Conservation (phyloP, 2,797 vertebrate genomes). For the Periparus ater region DNA sequence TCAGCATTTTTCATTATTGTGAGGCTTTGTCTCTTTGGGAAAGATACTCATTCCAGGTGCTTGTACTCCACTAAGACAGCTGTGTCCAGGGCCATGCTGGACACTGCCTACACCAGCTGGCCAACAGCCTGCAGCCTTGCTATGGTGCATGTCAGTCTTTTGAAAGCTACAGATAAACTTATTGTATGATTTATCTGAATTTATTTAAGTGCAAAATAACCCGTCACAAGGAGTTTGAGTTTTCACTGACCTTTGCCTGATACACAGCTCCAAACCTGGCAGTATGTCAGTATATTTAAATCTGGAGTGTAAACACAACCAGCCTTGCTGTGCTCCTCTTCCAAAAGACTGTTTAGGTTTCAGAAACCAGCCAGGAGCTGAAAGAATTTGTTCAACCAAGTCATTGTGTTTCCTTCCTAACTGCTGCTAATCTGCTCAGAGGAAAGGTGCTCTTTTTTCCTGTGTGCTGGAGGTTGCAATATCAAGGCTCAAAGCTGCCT, state of each 20-base stretch:
- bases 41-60: neutral
- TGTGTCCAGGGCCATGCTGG: neutral
- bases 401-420: constrained; percentile 4
- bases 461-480: neutral
- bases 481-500: neutral
- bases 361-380: neutral
- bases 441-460: neutral
- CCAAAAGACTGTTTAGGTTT: neutral
- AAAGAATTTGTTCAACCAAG: neutral
- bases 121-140: neutral
- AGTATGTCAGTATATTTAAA: neutral
- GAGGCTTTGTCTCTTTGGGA: neutral
- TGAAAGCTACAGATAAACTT: constrained; percentile 22
- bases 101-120: neutral
- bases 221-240: neutral
- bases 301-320: constrained; percentile 1
- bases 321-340: neutral
- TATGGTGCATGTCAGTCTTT: neutral
- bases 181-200: constrained; percentile 6
- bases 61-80: neutral
- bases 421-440: neutral
- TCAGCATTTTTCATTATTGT: neutral
- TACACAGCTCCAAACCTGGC: neutral
- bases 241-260: constrained; percentile 23
- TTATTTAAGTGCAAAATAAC: constrained; percentile 18